Percentiles rank a stretch among this genome's conserved stretches.
Conservation (phyloP, 2,797 vertebrate species). For the Peromyscus eremicus region DNA sequence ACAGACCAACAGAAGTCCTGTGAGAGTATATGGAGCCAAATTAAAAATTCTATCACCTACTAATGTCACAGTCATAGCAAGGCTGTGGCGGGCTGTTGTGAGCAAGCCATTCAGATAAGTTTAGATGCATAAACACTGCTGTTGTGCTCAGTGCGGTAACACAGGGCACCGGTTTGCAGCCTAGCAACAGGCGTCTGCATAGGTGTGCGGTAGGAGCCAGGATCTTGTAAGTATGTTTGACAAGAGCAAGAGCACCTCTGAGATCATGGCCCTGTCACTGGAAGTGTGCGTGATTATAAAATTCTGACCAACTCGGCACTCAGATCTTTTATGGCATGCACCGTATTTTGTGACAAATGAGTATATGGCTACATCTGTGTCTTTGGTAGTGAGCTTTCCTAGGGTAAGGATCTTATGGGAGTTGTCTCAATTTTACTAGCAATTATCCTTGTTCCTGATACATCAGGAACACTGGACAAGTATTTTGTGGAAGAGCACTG, state of each 20-base stretch:
- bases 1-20: not conserved
- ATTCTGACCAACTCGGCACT: constrained; percentile 2
- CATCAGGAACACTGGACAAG: not conserved
- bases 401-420: not conserved
- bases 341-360: not conserved
- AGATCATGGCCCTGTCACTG: not conserved
- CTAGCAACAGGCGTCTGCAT: not conserved
- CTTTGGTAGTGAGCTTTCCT: not conserved
- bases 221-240: not conserved
- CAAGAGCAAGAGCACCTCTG: not conserved
- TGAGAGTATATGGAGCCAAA: not conserved
- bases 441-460: not conserved
- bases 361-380: not conserved
- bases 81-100: not conserved
- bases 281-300: not conserved
- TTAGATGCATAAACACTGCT: not conserved
- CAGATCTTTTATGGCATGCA: not conserved
- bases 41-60: not conserved
- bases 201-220: not conserved
- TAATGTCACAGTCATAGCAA: not conserved
- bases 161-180: not conserved
- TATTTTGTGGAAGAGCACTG: not conserved
- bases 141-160: not conserved
- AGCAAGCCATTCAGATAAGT: not conserved
- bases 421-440: not conserved